phyloP scores from a whole-genome alignment of 2,888 invertebrate species.

The Scotopteryx bipunctaria region DNA sequence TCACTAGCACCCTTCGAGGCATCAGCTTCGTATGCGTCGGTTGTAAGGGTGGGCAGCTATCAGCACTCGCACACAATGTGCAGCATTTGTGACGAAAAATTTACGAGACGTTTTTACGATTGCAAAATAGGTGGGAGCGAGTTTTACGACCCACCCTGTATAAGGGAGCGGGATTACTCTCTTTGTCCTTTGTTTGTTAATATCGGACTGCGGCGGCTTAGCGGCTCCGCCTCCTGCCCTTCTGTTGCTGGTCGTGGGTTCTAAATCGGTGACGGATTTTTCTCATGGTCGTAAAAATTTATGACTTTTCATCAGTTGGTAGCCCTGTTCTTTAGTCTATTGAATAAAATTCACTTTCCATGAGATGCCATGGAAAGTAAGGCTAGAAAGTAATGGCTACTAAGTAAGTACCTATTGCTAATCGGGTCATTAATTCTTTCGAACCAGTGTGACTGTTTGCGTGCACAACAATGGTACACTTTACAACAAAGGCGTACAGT shows the following conservation, averaged over 20 bases:
- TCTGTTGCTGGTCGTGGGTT: slow-evolving; percentile 4
- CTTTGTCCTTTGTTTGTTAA: slow-evolving; percentile 42
- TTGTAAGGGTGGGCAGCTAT: slow-evolving; percentile 34
- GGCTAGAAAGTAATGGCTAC: no score
- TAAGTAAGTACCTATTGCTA: no score
- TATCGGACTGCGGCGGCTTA: slow-evolving; percentile 19
- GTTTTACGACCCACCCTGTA: slow-evolving; percentile 67
- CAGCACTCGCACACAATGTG: slow-evolving; percentile 64
- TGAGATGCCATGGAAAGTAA: no score
- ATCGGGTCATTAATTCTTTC: no score
- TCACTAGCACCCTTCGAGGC: slow-evolving; percentile 14
- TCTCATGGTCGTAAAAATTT: slow-evolving; percentile 5
- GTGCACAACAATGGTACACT: no score
- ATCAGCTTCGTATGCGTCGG: slow-evolving; percentile 30
- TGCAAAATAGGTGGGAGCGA: slow-evolving; percentile 76
- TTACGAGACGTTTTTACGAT: slow-evolving; percentile 77
- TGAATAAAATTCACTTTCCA: no score
- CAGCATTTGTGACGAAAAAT: slow-evolving; percentile 74
- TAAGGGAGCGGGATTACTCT: slow-evolving; percentile 53
- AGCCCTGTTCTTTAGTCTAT: no score
- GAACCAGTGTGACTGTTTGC: no score
- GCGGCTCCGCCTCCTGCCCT: slow-evolving; percentile 3
- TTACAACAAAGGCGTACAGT: no score
- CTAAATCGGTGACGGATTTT: not conserved
- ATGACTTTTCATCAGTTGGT: no score